Evolutionary conservation across 1,140 invertebrate species (phyloP), one percentile per base, ranked within the genome.

Genomic region (Penaeus indicus): DNA sequence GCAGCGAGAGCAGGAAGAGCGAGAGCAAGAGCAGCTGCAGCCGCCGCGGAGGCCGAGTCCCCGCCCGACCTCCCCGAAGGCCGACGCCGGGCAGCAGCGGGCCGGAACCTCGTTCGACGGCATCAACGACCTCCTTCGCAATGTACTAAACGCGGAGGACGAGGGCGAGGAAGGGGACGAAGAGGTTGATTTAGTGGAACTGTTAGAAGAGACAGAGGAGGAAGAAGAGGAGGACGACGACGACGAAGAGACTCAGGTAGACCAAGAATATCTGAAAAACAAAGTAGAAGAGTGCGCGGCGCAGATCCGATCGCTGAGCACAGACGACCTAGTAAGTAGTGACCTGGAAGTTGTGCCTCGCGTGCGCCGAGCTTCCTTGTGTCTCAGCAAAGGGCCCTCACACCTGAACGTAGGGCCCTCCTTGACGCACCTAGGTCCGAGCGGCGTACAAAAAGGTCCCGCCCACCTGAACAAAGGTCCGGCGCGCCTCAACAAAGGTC

Each of bases 301-400:
- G 62, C 60, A 79, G 38, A 64, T 87, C 82, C 62, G 78, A 72
- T 87, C 85, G 22, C 82, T 87, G 63, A 87, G 85, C 64, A 81
- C 60, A 42, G 82, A 67, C 27, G 72, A 64, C 38, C 61, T 67
- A 25, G 85, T 64, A 72, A 22, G 85, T 80, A 32, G 22, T 19
- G 22, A 72, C 61, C 22, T n/a, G 7, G 21, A 72, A 67, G 22
- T 38, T 7, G 19, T 64, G 42, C 62, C 77, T 38, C 78, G 61
- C 64, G 19, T 22, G 25, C 85, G 85, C 10, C 85, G 85, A 8
- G 32, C 42, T 32, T 88, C 87, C 16, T 79, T 88, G 38, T 38
- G 81, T 3, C 81, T 88, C 22, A 88, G 81, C 72, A 88, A 88
- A 78, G 87, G 87, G 8, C 87, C 87, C 19, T 88, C 87, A 62